Percentiles rank a stretch among this genome's conserved stretches.
Evolutionary conservation across 2,888 invertebrate genomes (phyloP).

Genomic region (Alviniconcha strummeri): DNA sequence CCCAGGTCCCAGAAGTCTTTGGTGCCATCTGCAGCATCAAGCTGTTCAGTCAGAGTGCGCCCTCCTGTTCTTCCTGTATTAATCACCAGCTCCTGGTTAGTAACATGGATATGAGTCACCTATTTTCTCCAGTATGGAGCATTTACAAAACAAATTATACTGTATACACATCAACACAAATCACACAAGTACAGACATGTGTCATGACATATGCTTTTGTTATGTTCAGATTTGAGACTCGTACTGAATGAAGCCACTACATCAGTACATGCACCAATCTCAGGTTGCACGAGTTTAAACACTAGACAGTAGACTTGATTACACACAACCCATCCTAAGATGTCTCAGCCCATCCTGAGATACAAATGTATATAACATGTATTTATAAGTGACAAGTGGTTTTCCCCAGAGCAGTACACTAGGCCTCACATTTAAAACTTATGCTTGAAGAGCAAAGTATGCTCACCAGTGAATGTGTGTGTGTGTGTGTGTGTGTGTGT

Average conservation of each 20-base stretch:
- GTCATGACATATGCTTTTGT: too few species aligned
- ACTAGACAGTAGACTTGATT: not conserved
- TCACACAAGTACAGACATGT: too few species aligned
- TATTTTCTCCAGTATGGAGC: not conserved
- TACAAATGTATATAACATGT: too few species aligned
- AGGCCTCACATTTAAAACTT: too few species aligned
- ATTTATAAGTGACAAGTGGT: too few species aligned
- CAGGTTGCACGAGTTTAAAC: not conserved
- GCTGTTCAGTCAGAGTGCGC: conserved; percentile 64
- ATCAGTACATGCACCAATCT: too few species aligned
- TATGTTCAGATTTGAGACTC: too few species aligned
- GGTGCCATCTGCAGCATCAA: conserved; percentile 62
- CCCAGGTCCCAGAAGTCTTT: conserved; percentile 70
- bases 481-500: not conserved
- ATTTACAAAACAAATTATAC: not conserved
- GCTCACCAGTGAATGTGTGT: not conserved
- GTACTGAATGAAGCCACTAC: too few species aligned
- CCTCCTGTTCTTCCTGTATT: conserved; percentile 69
- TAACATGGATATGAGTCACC: conserved; percentile 10
- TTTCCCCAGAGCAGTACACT: too few species aligned
- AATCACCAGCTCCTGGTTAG: too few species aligned
- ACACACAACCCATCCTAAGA: not conserved
- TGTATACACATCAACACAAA: not conserved
- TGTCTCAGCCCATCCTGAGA: too few species aligned
- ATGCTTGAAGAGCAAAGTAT: too few species aligned